Percentiles rank a stretch among this genome's conserved stretches.
These are phyloP conservation scores for Napeogenes inachia DNA, from an alignment of 2,888 invertebrate species.

Conservation along the genomic window DNA sequence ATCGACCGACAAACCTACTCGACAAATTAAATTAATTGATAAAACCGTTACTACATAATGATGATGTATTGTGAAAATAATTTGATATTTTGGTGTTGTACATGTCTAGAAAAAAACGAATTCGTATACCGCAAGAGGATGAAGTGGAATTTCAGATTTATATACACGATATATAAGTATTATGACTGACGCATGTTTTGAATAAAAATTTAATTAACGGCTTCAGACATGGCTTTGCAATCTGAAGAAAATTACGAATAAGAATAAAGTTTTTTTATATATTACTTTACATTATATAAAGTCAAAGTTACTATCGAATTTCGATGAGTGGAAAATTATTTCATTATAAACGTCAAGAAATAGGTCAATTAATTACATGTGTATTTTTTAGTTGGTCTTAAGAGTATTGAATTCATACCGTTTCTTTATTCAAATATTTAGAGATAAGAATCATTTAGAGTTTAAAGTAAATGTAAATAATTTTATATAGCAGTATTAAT, in stretches of 20 bases:
- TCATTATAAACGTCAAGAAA: too few species aligned
- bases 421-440: too few species aligned
- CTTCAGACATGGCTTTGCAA: slow-evolving; percentile 41
- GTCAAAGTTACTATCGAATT: slow-evolving; percentile 18
- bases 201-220: slow-evolving; percentile 46
- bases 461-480: too few species aligned
- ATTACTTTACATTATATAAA: slow-evolving; percentile 45
- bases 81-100: slow-evolving; percentile 65
- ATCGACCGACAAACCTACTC: slow-evolving; percentile 60
- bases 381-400: too few species aligned
- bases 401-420: too few species aligned
- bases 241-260: slow-evolving; percentile 18
- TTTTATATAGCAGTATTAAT: not conserved
- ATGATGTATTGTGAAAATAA: slow-evolving; percentile 69
- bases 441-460: too few species aligned
- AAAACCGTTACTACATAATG: slow-evolving; percentile 70
- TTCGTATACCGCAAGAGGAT: slow-evolving; percentile 47
- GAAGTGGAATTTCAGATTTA: slow-evolving; percentile 23
- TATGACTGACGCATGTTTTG: slow-evolving; percentile 36
- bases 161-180: slow-evolving; percentile 2
- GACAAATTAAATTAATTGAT: slow-evolving; percentile 71
- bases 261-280: slow-evolving; percentile 49
- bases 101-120: slow-evolving; percentile 47
- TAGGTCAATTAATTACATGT: too few species aligned
- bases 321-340: not conserved